A percentile compares a stretch with the other conserved stretches of the same genome.
phyloP scores from a whole-genome alignment of 2,113 vertebrate species.

The Vulpes lagopus region DNA sequence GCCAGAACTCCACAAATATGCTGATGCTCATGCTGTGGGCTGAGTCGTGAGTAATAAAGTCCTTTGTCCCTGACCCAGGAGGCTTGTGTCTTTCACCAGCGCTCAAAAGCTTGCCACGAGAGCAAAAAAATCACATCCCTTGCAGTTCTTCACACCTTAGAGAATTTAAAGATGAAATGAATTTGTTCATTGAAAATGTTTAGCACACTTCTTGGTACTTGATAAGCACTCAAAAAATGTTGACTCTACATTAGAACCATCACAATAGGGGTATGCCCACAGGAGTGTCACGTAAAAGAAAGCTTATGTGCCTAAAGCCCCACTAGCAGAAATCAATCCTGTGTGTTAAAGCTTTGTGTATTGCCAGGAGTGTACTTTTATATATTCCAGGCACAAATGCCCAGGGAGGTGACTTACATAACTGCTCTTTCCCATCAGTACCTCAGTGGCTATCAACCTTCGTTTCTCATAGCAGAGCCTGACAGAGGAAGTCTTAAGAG shows the following conservation, averaged over 20 bases:
- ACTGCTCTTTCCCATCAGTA: not conserved
- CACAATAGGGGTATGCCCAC: not conserved
- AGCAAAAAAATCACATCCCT: not conserved
- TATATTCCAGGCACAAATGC: not conserved
- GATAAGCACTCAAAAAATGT: slow-evolving; percentile 30
- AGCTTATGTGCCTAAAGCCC: not conserved
- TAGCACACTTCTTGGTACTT: slow-evolving; percentile 30
- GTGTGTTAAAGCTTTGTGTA: not conserved
- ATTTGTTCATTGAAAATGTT: slow-evolving; percentile 27
- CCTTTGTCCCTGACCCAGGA: not conserved
- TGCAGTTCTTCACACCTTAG: not conserved
- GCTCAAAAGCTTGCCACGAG: not conserved
- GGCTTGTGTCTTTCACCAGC: not conserved
- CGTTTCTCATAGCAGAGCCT: not conserved
- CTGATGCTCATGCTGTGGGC: not conserved
- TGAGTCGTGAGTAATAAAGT: not conserved
- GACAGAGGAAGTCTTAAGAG: not conserved
- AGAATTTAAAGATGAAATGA: slow-evolving; percentile 8
- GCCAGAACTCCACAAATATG: not conserved
- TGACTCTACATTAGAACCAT: not conserved
- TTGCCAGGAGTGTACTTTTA: not conserved
- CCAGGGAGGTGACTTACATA: not conserved
- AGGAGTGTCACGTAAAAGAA: not conserved
- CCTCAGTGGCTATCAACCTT: not conserved
- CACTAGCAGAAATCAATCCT: not conserved